Evolutionary conservation across 2,888 invertebrate species (phyloP).

Genomic region (Cyaniris semiargus): DNA sequence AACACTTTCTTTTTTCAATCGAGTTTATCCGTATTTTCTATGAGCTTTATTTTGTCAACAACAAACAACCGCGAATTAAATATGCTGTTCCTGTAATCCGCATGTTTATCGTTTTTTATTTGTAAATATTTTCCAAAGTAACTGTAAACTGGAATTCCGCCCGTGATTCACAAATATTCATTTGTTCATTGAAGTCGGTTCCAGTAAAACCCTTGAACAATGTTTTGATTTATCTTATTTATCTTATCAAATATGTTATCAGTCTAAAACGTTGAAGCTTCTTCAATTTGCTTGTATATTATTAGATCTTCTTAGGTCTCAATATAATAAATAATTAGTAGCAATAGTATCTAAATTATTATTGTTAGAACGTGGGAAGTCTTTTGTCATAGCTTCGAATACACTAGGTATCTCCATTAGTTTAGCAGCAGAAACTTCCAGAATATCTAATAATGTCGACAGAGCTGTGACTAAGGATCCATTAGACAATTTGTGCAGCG

Average conservation of each 20-base stretch:
- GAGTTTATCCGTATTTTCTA: not conserved
- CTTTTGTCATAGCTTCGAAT: not conserved
- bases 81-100: not conserved
- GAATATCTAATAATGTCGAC: not conserved
- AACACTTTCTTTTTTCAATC: too few species aligned
- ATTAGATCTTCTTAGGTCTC: not conserved
- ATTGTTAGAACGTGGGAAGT: not conserved
- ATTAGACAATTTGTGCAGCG: slow-evolving; percentile 13
- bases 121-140: slow-evolving; percentile 17
- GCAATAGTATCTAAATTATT: not conserved
- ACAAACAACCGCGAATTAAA: not conserved
- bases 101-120: not conserved
- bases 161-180: slow-evolving; percentile 10
- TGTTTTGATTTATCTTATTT: slow-evolving; percentile 1
- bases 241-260: not conserved
- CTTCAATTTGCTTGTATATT: not conserved
- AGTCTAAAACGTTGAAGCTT: not conserved
- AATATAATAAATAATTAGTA: not conserved
- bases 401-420: not conserved
- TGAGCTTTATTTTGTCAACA: not conserved
- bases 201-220: not conserved
- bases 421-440: slow-evolving; percentile 6
- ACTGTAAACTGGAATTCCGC: not conserved
- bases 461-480: not conserved
- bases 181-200: not conserved